Evolutionary conservation across 1,140 invertebrate species (phyloP), one percentile per base, ranked within the genome.

Genomic region (Calephelis nemesis): DNA sequence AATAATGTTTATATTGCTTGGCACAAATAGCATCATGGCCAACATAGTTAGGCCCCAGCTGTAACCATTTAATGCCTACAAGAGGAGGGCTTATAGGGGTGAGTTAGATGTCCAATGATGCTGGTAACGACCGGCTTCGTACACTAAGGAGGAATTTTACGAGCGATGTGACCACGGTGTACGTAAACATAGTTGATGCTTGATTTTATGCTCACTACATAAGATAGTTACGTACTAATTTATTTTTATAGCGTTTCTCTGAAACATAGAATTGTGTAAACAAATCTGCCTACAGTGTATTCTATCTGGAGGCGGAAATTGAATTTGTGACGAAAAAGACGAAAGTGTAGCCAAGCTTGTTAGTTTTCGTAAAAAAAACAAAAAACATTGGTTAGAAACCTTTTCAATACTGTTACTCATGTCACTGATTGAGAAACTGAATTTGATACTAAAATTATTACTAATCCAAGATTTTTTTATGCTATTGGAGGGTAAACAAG

Each of bases 131-230:
- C 54, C 30, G 12, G 54, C 19, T 30, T 58, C 30, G 19, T 58
- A 58, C 52, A 54, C 54, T 58, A 58, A 58, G 54, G 54, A 58
- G 54, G 30, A 58, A 30, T 30, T 58, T 58, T 58, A 58, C 19
- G 54, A 58, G 9, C 54, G 19, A 30, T 58, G 19, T 39, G 54
- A 58, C 54, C 54, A 39, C 54, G 54, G 19, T 7, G 54, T 30
- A 58, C 54, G 54, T 58, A 58, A 58, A 58, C 54, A 58, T 11
- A 58, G 54, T 58, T 58, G 54, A 58, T 58, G 54, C 54, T 58
- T 58, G 54, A 58, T 58, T 58, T 39, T 58, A 58, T 58, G 19
- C 19, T 39, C 54, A 30, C 54, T 58, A 39, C 54, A 58, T 58
- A 12, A 58, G 54, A 58, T 58, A 19, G 54, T 58, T 10, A 58